A percentile compares a stretch with the other conserved stretches of the same genome.
Conservation (phyloP, 2,113 vertebrate species). For the Chloropsis cyanopogon region DNA sequence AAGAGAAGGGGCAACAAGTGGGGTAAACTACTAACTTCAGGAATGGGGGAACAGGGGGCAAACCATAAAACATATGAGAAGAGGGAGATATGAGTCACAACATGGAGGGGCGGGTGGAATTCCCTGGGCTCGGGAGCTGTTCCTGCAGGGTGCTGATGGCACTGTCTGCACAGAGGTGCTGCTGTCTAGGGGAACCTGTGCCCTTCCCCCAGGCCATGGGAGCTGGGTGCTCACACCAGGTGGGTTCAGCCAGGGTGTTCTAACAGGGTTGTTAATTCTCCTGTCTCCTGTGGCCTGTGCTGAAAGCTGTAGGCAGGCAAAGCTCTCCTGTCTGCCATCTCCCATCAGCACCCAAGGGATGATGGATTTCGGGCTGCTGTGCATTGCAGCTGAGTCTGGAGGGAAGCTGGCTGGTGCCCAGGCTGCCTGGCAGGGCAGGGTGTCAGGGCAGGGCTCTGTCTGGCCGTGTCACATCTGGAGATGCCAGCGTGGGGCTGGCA, state of each 20-base stretch:
- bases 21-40: too few relatives aligned
- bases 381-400: background rate
- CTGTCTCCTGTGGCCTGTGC: background rate
- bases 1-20: too few relatives aligned
- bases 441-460: background rate
- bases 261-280: background rate
- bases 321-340: background rate
- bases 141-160: background rate
- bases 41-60: too few relatives aligned
- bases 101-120: background rate
- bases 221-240: background rate
- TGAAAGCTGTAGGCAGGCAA: background rate
- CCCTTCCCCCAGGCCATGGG: background rate
- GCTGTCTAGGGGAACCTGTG: background rate
- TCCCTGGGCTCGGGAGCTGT: background rate
- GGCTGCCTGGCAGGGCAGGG: background rate
- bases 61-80: too few relatives aligned
- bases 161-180: background rate
- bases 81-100: too few relatives aligned
- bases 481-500: background rate
- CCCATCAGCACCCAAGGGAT: background rate
- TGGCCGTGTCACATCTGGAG: background rate
- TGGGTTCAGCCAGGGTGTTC: slow-evolving; percentile 3
- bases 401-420: background rate
- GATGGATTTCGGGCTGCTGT: background rate